These are phyloP conservation scores for Subanguina moxae DNA, from an alignment of 1,140 invertebrate species.

Conservation along the genomic window DNA sequence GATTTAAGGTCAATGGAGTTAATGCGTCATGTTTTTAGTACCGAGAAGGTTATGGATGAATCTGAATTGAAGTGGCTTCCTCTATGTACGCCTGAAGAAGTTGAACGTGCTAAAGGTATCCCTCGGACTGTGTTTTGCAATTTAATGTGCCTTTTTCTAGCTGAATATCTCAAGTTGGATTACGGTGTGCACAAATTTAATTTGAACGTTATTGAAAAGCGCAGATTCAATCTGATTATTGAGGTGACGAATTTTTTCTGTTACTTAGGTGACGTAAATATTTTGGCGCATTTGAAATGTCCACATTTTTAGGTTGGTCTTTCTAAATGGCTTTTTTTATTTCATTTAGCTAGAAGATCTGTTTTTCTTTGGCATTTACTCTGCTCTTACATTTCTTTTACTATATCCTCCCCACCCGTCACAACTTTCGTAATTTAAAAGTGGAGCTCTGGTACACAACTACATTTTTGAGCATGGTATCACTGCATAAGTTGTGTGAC, in stretches of 20 bases:
- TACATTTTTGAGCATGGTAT: no score
- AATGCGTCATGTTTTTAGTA: not conserved
- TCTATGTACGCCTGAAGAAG: slow-evolving; percentile 18
- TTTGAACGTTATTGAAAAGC: slow-evolving; percentile 19
- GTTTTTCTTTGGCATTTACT: no score
- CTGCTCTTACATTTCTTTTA: no score
- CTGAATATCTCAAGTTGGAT: slow-evolving; percentile 21
- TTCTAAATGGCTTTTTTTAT: no score
- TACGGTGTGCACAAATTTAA: slow-evolving; percentile 24
- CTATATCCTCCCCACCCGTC: no score
- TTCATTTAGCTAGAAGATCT: no score
- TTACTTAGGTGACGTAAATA: no score
- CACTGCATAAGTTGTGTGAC: no score
- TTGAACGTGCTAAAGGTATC: slow-evolving; percentile 13
- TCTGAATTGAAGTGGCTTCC: slow-evolving; percentile 12
- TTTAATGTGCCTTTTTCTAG: slow-evolving; percentile 16
- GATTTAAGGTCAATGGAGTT: not conserved
- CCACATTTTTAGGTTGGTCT: no score
- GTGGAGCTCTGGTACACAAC: no score
- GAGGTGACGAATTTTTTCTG: slow-evolving; percentile 7
- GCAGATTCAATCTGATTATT: slow-evolving; percentile 20
- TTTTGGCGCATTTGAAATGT: no score
- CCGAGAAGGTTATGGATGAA: not conserved
- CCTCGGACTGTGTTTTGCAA: slow-evolving; percentile 1
- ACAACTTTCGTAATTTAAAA: no score